Evolutionary conservation across 2,888 invertebrate genomes (phyloP).

Genomic region (Pristionchus japonicus): DNA sequence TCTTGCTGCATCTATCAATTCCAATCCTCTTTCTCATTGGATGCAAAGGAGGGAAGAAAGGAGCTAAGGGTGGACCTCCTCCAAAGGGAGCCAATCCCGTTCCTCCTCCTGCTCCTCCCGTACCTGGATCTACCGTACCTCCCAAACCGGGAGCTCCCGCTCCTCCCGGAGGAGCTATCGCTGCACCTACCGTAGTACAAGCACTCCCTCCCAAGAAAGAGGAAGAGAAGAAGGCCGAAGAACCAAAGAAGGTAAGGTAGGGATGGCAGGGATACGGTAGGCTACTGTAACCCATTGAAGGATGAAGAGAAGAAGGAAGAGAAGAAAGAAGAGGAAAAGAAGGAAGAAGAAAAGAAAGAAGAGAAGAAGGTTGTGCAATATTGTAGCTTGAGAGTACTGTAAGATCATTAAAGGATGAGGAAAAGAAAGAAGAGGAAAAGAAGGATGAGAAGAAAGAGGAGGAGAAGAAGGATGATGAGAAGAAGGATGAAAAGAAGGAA

Average conservation of each 20-base stretch:
- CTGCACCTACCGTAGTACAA: neutral
- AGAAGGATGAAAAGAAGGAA: neutral
- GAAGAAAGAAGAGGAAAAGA: conserved; percentile 13
- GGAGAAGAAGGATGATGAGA: neutral
- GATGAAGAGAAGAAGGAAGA: neutral
- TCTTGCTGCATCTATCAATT: neutral
- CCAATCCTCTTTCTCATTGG: neutral
- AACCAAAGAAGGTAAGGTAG: conserved; percentile 13
- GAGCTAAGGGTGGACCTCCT: neutral
- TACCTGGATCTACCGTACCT: conserved; percentile 28
- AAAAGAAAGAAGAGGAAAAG: neutral
- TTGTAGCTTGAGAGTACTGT: neutral
- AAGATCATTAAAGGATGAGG: neutral
- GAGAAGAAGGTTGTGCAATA: conserved; percentile 50
- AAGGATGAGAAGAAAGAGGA: neutral
- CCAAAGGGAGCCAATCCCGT: neutral
- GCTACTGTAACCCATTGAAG: neutral
- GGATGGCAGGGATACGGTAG: neutral
- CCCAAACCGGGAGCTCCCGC: conserved; percentile 15
- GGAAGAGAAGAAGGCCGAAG: neutral
- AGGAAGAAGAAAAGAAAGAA: conserved; percentile 20
- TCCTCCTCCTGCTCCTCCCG: neutral
- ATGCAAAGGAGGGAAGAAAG: conserved; percentile 5
- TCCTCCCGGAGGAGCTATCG: neutral
- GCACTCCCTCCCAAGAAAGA: neutral